Evolutionary conservation across 2,888 invertebrate genomes (phyloP).

Genomic region (Scaptomyza cyrtandrae): DNA sequence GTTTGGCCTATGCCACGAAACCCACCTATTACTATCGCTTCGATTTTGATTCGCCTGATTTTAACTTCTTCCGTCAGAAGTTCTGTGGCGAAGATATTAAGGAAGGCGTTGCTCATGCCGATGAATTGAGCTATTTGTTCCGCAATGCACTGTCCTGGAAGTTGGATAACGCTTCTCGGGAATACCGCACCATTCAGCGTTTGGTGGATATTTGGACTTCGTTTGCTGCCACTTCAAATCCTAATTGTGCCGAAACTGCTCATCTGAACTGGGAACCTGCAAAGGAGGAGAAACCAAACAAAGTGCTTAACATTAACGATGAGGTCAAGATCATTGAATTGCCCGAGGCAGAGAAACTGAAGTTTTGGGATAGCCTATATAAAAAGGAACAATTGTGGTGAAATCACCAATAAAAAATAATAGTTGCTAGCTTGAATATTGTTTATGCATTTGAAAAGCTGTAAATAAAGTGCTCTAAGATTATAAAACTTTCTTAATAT

Average conservation of each 20-base stretch:
- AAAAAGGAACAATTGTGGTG: conserved; percentile 48
- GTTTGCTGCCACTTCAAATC: conserved; percentile 77
- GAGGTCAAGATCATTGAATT: conserved; percentile 69
- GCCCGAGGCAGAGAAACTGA: conserved; percentile 73
- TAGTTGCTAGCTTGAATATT: no score
- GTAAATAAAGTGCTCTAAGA: not conserved
- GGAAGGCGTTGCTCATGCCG: conserved; percentile 78
- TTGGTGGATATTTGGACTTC: conserved; percentile 78
- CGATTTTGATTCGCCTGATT: conserved; percentile 78
- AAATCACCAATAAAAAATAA: not conserved
- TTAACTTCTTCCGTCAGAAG: conserved; percentile 72
- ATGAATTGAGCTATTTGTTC: conserved; percentile 80
- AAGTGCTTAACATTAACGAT: conserved; percentile 75
- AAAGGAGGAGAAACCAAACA: conserved; percentile 42
- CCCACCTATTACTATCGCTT: conserved; percentile 81
- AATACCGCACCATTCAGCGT: conserved; percentile 76
- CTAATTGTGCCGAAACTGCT: conserved; percentile 68
- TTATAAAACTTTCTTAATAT: not conserved
- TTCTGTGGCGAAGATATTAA: conserved; percentile 71
- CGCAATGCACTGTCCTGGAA: conserved; percentile 58
- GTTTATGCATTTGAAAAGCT: not conserved
- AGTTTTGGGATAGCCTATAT: conserved; percentile 75
- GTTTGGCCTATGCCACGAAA: conserved; percentile 61
- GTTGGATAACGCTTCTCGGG: conserved; percentile 57
- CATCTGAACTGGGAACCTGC: conserved; percentile 65